phyloP scores from a whole-genome alignment of 2,888 invertebrate species.

The Drosophila testacea region DNA sequence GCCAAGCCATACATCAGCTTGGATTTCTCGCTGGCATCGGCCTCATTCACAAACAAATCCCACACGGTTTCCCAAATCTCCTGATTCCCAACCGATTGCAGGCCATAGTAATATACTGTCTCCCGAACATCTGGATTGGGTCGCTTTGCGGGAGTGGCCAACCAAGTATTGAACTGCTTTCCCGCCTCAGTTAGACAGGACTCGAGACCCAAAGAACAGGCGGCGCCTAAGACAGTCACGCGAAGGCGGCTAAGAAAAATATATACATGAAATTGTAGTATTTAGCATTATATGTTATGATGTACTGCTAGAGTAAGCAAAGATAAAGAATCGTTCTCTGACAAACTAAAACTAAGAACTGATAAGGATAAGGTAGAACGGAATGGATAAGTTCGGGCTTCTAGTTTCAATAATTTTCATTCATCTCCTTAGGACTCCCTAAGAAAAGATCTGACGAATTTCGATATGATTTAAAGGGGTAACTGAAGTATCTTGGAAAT shows the following conservation, averaged over 20 bases:
- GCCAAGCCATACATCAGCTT: slow-evolving; percentile 91
- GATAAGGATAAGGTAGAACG: no score
- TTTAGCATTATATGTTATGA: no score
- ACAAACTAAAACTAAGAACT: background rate
- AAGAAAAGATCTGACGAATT: no score
- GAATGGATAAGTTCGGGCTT: no score
- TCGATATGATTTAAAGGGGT: no score
- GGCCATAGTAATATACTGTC: slow-evolving; percentile 90
- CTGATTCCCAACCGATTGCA: slow-evolving; percentile 87
- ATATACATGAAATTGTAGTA: background rate
- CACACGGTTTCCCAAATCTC: slow-evolving; percentile 91
- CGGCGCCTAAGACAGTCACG: slow-evolving; percentile 88
- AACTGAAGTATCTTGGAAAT: no score
- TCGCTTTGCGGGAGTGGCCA: slow-evolving; percentile 84
- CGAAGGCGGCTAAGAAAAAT: slow-evolving; percentile 88
- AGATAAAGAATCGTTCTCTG: background rate
- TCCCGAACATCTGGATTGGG: slow-evolving; percentile 89
- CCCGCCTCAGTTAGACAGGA: slow-evolving; percentile 88
- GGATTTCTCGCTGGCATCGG: slow-evolving; percentile 91
- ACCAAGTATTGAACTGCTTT: slow-evolving; percentile 88
- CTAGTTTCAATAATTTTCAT: no score
- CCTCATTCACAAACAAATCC: slow-evolving; percentile 89
- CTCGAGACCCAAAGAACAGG: slow-evolving; percentile 88
- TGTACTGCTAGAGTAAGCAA: background rate
- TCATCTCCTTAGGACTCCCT: no score